Percentiles rank a stretch among this genome's conserved stretches.
These are phyloP conservation scores for Hozukius guyotensis DNA, from an alignment of 2,797 vertebrate species.

Conservation along the genomic window DNA sequence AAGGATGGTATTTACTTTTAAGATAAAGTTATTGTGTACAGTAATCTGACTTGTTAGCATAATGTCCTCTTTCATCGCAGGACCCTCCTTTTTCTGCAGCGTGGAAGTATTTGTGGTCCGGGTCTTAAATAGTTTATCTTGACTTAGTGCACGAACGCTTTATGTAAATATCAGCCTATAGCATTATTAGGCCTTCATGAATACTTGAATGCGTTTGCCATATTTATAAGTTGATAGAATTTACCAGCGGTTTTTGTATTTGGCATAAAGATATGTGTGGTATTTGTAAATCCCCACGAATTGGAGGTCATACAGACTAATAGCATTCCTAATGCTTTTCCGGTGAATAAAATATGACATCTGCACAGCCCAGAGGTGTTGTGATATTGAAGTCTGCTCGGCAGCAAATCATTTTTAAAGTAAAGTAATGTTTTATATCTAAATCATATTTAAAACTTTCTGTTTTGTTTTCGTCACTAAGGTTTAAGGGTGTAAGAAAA, in stretches of 20 bases:
- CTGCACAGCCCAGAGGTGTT: constrained; percentile 65
- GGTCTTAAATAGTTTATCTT: constrained; percentile 86
- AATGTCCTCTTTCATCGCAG: constrained; percentile 84
- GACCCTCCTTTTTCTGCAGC: constrained; percentile 74
- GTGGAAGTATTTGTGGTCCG: constrained; percentile 80
- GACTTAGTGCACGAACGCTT: constrained; percentile 76
- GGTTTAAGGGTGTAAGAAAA: neutral
- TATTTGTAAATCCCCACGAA: constrained; percentile 79
- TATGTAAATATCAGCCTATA: constrained; percentile 87
- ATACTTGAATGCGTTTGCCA: constrained; percentile 77
- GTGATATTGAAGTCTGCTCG: constrained; percentile 58
- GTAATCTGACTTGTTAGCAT: constrained; percentile 91
- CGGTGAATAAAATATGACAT: constrained; percentile 80
- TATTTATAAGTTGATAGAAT: constrained; percentile 86
- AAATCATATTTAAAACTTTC: constrained; percentile 13
- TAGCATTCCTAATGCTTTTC: constrained; percentile 75
- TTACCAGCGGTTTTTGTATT: constrained; percentile 80
- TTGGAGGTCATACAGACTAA: constrained; percentile 82
- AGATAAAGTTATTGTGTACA: constrained; percentile 91
- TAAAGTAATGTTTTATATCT: constrained; percentile 47
- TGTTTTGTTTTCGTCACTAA: neutral
- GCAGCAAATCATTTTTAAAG: constrained; percentile 55
- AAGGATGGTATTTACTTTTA: constrained; percentile 88
- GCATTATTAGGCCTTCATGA: constrained; percentile 83
- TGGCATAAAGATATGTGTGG: constrained; percentile 73